These are phyloP conservation scores for Sebastes oblongus DNA, from an alignment of 2,797 vertebrate species.

Conservation along the genomic window DNA sequence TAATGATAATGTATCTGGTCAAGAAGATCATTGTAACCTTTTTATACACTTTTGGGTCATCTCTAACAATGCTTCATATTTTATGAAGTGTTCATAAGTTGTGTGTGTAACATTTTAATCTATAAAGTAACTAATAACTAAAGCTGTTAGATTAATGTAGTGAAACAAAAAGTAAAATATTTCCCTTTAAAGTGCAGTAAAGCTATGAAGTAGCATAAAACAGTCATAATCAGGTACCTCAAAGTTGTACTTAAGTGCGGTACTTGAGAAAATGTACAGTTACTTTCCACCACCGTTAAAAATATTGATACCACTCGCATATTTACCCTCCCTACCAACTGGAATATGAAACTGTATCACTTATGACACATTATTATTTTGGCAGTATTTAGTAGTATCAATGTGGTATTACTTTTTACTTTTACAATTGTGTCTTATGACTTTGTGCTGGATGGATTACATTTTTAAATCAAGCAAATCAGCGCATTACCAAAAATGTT, in stretches of 20 bases:
- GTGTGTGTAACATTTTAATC: background rate
- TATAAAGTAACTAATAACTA: background rate
- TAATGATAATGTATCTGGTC: background rate
- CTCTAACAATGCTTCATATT: background rate
- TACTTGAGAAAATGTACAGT: background rate
- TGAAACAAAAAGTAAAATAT: background rate
- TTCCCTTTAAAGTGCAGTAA: background rate
- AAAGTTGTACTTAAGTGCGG: background rate
- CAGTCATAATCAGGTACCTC: background rate
- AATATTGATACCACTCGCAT: background rate
- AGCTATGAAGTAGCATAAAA: background rate
- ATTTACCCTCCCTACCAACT: background rate
- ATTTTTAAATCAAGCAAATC: background rate
- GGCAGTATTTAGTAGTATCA: background rate
- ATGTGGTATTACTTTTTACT: background rate
- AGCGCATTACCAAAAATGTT: background rate
- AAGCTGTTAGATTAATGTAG: background rate
- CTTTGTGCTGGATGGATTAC: background rate
- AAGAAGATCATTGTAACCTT: background rate
- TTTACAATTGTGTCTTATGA: background rate
- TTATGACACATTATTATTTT: background rate
- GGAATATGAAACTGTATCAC: background rate
- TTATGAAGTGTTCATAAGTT: no score
- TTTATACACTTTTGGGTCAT: background rate
- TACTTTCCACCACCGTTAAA: background rate